Evolutionary conservation across 2,113 vertebrate species (phyloP).

Genomic region (Rhabdornis inornatus): DNA sequence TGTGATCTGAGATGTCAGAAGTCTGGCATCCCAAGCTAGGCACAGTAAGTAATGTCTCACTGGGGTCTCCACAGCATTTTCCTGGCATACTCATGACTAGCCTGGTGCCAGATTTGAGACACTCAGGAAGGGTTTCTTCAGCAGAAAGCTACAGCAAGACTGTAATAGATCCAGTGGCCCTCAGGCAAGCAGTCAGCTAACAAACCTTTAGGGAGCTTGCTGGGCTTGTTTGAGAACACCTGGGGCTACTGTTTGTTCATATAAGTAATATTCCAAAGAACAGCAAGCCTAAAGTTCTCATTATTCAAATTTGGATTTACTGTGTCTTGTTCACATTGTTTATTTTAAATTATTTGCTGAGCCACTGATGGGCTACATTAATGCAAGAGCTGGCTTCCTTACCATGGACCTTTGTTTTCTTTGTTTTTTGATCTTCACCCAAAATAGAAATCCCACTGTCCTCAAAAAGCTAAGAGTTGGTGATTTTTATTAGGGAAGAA

Average conservation of each 20-base stretch:
- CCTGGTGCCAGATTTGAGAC: background rate
- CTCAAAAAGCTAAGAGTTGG: background rate
- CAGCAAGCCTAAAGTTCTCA: background rate
- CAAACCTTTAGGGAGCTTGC: background rate
- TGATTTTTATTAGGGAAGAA: background rate
- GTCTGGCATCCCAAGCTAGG: background rate
- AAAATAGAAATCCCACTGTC: background rate
- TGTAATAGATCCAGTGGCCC: background rate
- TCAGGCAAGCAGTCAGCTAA: background rate
- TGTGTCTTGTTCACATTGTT: background rate
- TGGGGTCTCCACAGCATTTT: background rate
- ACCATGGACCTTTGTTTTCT: background rate
- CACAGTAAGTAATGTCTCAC: background rate
- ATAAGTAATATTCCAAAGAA: background rate
- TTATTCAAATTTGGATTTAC: background rate
- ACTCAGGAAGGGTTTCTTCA: background rate
- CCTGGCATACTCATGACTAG: background rate
- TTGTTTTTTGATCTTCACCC: background rate
- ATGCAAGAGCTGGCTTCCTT: background rate
- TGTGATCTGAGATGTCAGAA: constrained; percentile 23
- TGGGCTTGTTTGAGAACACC: background rate
- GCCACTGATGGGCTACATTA: background rate
- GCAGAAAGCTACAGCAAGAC: background rate
- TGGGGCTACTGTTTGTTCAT: background rate
- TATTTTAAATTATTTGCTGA: constrained; percentile 7